phyloP scores from a whole-genome alignment of 2,113 vertebrate species.

The Heliornis fulica region DNA sequence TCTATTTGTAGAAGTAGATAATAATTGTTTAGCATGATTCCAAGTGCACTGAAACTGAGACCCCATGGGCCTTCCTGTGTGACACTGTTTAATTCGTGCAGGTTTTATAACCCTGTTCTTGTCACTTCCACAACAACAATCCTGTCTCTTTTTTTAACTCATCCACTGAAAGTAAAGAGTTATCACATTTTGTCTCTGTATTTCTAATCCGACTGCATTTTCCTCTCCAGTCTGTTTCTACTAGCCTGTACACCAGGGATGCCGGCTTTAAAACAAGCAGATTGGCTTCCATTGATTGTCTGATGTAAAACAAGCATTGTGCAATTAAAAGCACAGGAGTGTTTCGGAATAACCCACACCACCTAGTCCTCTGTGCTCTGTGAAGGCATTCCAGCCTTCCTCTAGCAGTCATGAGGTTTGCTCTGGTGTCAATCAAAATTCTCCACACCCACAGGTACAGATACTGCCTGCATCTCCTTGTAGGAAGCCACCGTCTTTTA shows the following conservation, averaged over 20 bases:
- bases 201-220: not conserved
- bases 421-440: not conserved
- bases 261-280: not conserved
- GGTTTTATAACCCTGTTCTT: not conserved
- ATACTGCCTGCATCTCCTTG: not conserved
- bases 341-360: not conserved
- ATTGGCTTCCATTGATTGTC: not conserved
- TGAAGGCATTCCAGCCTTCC: not conserved
- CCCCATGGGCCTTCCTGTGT: not conserved
- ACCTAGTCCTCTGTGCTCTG: not conserved
- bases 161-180: not conserved
- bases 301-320: not conserved
- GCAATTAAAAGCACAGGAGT: not conserved
- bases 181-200: not conserved
- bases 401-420: not conserved
- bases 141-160: not conserved
- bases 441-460: not conserved
- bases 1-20: not conserved
- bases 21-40: accelerated
- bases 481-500: not conserved
- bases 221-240: not conserved
- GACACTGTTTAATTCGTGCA: not conserved
- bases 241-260: not conserved
- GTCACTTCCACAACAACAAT: not conserved
- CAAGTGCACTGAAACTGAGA: not conserved